Base-by-base conservation (phyloP, 1,140 invertebrate species). In the Drosophila sulfurigaster region DNA sequence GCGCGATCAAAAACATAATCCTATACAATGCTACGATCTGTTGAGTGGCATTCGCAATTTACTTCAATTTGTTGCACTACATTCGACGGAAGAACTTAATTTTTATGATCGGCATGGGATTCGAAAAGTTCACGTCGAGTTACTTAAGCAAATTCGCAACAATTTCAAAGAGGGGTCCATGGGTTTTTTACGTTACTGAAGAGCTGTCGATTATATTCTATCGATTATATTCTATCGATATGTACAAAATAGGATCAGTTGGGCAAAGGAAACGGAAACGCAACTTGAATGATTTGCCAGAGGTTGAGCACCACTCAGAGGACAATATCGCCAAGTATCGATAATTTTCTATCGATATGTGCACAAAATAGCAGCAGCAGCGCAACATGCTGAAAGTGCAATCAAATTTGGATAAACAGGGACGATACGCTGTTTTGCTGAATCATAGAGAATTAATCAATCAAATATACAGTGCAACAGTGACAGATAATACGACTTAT, bases 391-490 rank as follows among this genome's bases (percentile, higher is more conserved):
- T 75, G 13, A 78, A 74, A 60, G 25, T 91, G 15, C 20, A 57
- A 49, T 70, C 41, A 51, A 63, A 75, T 46, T 1, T 13, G 1
- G 15, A 49, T 8, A 38, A 59, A 1, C n/a, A 57, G 56, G 78
- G 66, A 43, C 46, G 66, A 43, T 38, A 41, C 5, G 81, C 81
- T 0, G 3, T 91, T 28, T 71, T 81, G 16, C 69, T 91, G n/a
- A 64, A 91, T 28, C 89, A 91, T 49, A 67, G 63, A n/a, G 52
- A 78, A 62, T 57, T 91, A 20, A 87, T 91, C 15, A 82, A 91
- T 52, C 62, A 70, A 11, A 64, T 54, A 1, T 83, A 90, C 35
- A 65, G 45, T 13, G 16, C 49, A 15, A 54, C 35, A 45, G 69
- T 70, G 2, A 5, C 7, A 38, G 30, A 52, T 20, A 60, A 45